Evolutionary conservation across 2,888 invertebrate genomes (phyloP).

Genomic region (Callyntrura sp.): DNA sequence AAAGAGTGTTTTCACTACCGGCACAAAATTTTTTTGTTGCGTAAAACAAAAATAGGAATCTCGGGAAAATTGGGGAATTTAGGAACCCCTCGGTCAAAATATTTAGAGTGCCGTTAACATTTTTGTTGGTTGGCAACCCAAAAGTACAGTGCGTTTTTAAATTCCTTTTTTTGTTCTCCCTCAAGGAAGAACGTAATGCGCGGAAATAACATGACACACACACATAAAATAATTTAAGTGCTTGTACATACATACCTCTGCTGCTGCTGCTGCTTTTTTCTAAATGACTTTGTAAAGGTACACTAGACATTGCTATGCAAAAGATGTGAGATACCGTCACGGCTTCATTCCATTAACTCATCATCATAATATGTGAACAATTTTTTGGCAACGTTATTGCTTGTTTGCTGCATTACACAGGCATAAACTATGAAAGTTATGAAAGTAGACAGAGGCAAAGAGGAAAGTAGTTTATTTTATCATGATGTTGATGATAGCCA

Average conservation of each 20-base stretch:
- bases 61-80: no score
- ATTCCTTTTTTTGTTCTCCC: neutral
- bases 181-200: neutral
- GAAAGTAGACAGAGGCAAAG: neutral
- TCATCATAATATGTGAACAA: constrained; percentile 40
- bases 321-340: no score
- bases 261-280: no score
- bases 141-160: neutral
- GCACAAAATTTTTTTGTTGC: no score
- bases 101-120: neutral
- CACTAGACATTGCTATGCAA: no score
- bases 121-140: constrained; percentile 34
- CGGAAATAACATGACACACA: no score
- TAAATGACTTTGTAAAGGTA: no score
- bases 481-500: constrained; percentile 22
- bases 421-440: neutral
- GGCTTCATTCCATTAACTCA: constrained; percentile 32
- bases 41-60: no score
- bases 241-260: no score
- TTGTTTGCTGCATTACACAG: constrained; percentile 18
- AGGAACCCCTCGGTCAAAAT: no score
- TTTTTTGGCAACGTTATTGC: constrained; percentile 26
- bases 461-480: constrained; percentile 19
- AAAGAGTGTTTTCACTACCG: no score
- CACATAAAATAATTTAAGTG: no score